These are phyloP conservation scores for Cryptoblepharus egeriae DNA, from an alignment of 2,797 vertebrate genomes.

Conservation along the genomic window DNA sequence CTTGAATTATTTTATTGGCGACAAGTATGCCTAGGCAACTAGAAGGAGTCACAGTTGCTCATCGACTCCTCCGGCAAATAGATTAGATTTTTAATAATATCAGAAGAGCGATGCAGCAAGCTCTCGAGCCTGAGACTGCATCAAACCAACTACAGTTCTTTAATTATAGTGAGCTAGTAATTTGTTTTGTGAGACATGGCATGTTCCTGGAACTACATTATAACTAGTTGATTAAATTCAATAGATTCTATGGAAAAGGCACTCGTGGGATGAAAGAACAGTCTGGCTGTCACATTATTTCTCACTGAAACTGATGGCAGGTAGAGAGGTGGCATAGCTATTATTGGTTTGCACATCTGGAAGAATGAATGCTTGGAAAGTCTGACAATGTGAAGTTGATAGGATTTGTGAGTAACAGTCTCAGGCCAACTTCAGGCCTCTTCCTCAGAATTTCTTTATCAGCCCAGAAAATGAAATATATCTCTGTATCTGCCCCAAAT, in stretches of 20 bases:
- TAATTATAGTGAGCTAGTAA: slow-evolving; percentile 43
- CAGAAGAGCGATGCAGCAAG: slow-evolving; percentile 31
- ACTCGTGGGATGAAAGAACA: slow-evolving; percentile 35
- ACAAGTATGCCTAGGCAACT: slow-evolving; percentile 11
- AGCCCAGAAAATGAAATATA: not conserved
- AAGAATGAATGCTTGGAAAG: not conserved
- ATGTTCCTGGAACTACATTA: slow-evolving; percentile 33
- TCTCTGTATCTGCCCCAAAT: not conserved
- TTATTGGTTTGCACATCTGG: slow-evolving; percentile 29
- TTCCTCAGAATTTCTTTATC: not conserved
- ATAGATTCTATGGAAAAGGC: slow-evolving; percentile 32
- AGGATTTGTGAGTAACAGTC: slow-evolving; percentile 5
- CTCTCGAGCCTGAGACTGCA: slow-evolving; percentile 11
- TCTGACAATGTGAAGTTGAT: not conserved
- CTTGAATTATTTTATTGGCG: slow-evolving; percentile 28
- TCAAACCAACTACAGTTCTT: slow-evolving; percentile 31
- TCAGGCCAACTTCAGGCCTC: not conserved
- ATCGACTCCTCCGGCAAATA: slow-evolving; percentile 29
- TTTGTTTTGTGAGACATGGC: slow-evolving; percentile 43
- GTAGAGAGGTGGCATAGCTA: slow-evolving; percentile 13
- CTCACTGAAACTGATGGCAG: slow-evolving; percentile 28
- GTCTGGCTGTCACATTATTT: slow-evolving; percentile 33
- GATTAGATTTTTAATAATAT: slow-evolving; percentile 47
- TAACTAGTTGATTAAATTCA: slow-evolving; percentile 44
- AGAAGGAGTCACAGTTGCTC: slow-evolving; percentile 25